Evolutionary conservation across 2,888 invertebrate species (phyloP).

Genomic region (Folsomia candida): DNA sequence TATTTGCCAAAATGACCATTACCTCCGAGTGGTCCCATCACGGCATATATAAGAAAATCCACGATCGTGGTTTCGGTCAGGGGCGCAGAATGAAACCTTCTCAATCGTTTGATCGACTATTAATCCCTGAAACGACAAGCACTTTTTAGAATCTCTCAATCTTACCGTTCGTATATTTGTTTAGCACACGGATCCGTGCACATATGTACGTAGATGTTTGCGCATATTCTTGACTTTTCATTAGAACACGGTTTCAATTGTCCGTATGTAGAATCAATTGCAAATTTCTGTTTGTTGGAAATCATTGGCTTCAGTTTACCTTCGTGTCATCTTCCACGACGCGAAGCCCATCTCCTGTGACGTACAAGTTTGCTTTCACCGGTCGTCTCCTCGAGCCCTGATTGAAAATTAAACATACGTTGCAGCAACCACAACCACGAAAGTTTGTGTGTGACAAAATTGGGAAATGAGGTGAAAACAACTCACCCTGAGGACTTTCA

Average conservation of each 20-base stretch:
- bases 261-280: no score
- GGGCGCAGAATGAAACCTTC: constrained; percentile 99
- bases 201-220: no score
- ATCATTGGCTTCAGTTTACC: no score
- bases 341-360: constrained; percentile 90
- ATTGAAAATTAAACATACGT: constrained; percentile 51
- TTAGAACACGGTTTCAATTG: no score
- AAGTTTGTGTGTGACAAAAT: no score
- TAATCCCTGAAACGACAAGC: constrained; percentile 64
- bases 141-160: neutral
- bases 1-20: neutral
- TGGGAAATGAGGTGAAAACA: no score
- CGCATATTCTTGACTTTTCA: no score
- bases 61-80: constrained; percentile 94
- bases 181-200: no score
- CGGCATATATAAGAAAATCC: constrained; percentile 99
- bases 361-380: constrained; percentile 82
- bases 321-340: constrained; percentile 99
- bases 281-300: no score
- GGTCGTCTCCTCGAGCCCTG: constrained; percentile 85
- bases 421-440: neutral
- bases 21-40: constrained; percentile 75
- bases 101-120: constrained; percentile 99
- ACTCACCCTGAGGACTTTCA: constrained; percentile 90
- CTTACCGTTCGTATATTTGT: no score